phyloP scores from a whole-genome alignment of 1,140 invertebrate genomes.

The Cryptotermes secundus region DNA sequence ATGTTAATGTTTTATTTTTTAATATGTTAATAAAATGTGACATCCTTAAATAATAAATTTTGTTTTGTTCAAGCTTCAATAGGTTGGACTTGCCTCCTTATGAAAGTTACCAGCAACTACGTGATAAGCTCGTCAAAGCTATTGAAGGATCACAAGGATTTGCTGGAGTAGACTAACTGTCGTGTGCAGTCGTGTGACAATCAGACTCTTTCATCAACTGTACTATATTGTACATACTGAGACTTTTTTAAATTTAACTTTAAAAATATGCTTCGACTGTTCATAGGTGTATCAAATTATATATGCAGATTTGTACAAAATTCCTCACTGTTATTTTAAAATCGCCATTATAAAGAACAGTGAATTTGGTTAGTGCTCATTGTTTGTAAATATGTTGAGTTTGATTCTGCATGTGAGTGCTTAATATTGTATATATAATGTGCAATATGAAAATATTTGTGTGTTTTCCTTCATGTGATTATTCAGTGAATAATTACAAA shows the following conservation, averaged over 20 bases:
- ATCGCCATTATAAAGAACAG: neutral
- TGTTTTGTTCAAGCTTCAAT: constrained; percentile 80
- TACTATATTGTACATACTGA: constrained; percentile 26
- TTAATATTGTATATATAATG: neutral
- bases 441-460: constrained; percentile 1
- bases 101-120: constrained; percentile 90
- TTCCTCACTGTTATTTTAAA: neutral
- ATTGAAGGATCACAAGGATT: constrained; percentile 98
- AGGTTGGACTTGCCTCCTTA: constrained; percentile 96
- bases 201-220: neutral
- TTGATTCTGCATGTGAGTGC: neutral
- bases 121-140: constrained; percentile 93
- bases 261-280: neutral
- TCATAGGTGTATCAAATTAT: neutral
- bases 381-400: neutral
- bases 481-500: neutral
- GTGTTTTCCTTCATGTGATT: neutral
- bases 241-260: neutral
- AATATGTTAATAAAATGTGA: too few relatives aligned
- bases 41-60: neutral
- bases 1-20: too few relatives aligned
- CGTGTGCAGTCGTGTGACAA: neutral
- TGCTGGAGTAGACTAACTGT: constrained; percentile 90
- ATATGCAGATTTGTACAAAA: neutral
- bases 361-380: neutral